These are phyloP conservation scores for Cheumatopsyche charites DNA, from an alignment of 1,140 invertebrate genomes.

Conservation along the genomic window DNA sequence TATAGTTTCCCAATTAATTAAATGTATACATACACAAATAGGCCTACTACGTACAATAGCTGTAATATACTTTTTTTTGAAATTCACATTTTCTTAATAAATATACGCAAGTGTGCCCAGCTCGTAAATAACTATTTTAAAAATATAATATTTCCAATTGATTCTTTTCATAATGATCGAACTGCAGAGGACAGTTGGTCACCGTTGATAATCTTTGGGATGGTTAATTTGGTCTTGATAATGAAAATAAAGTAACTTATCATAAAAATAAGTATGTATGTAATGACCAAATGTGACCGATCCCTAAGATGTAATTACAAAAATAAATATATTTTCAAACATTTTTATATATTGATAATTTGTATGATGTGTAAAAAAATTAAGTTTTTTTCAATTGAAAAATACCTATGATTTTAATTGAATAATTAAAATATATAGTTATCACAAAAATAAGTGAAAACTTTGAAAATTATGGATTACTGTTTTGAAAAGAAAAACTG, in stretches of 20 bases:
- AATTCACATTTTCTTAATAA: constrained; percentile 18
- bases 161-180: too few relatives aligned
- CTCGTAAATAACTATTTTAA: constrained; percentile 30
- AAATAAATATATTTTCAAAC: constrained; percentile 7
- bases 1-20: constrained; percentile 22
- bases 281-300: not conserved
- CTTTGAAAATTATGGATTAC: too few relatives aligned
- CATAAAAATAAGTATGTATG: not conserved
- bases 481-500: constrained; percentile 2
- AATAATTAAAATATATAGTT: too few relatives aligned
- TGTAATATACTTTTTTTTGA: constrained; percentile 22
- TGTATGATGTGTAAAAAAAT: too few relatives aligned
- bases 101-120: constrained; percentile 34
- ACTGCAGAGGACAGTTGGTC: too few relatives aligned
- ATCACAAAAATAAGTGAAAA: too few relatives aligned
- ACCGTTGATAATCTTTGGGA: not conserved
- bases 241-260: not conserved
- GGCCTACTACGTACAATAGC: constrained; percentile 28
- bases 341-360: too few relatives aligned
- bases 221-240: not conserved
- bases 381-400: not conserved
- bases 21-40: constrained; percentile 28
- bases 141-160: constrained; percentile 15
- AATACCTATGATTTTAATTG: too few relatives aligned
- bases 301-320: not conserved